A percentile compares a stretch with the other conserved stretches of the same genome.
phyloP scores from a whole-genome alignment of 2,113 vertebrate genomes.

The Turdus rufiventris region DNA sequence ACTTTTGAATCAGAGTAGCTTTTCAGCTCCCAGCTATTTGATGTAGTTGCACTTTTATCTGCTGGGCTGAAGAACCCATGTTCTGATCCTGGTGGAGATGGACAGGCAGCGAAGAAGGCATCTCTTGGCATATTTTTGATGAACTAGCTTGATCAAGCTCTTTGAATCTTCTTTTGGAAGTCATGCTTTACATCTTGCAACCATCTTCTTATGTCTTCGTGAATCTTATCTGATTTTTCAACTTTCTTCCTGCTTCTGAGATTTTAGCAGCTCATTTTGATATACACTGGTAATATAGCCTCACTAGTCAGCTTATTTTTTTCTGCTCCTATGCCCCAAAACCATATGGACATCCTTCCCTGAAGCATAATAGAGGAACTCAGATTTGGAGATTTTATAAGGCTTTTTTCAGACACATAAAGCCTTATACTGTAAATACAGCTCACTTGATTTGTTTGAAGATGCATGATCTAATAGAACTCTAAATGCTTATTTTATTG shows the following conservation, averaged over 20 bases:
- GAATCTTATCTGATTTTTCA: neutral
- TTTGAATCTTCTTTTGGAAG: neutral
- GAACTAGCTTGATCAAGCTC: neutral
- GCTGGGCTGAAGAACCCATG: neutral
- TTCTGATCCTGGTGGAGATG: neutral
- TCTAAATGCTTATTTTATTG: neutral
- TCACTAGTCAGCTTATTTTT: neutral
- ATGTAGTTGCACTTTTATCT: neutral
- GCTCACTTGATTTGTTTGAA: neutral
- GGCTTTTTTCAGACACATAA: neutral
- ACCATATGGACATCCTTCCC: neutral
- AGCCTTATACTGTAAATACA: neutral
- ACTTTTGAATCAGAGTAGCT: neutral
- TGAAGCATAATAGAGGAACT: neutral
- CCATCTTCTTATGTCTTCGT: neutral
- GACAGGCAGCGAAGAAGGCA: neutral
- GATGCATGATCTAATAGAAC: neutral
- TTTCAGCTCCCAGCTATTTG: neutral
- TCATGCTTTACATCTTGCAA: neutral
- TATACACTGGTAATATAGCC: neutral
- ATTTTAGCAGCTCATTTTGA: neutral
- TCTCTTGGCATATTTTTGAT: neutral
- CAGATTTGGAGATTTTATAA: neutral
- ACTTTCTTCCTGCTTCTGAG: neutral
- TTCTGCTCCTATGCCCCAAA: neutral